A percentile compares a stretch with the other conserved stretches of the same genome.
Evolutionary conservation across 1,140 invertebrate species (phyloP).

Genomic region (Cydia splendana): DNA sequence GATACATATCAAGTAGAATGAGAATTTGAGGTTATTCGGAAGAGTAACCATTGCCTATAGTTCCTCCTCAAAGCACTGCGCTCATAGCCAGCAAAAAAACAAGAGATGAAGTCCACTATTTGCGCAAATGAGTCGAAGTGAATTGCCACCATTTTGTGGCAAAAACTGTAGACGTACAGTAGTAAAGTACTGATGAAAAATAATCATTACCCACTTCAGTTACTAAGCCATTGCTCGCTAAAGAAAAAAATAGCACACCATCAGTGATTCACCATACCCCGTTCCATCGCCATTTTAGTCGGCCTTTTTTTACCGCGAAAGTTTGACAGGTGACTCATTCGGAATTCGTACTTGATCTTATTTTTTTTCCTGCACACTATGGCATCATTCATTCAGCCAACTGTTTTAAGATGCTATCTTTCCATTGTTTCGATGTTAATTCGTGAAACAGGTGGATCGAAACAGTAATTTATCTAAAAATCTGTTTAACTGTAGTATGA

Average conservation of each 20-base stretch:
- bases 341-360: constrained; percentile 51
- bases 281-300: constrained; percentile 44
- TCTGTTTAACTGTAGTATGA: constrained; percentile 21
- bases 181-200: not conserved
- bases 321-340: constrained; percentile 67
- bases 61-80: no score
- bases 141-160: not conserved
- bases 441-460: constrained; percentile 9
- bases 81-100: no score
- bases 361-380: constrained; percentile 35
- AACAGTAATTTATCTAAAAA: constrained; percentile 20
- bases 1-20: no score
- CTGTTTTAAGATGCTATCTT: constrained; percentile 12
- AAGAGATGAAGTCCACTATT: no score
- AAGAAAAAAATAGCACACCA: not conserved
- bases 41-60: no score
- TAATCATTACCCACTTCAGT: constrained; percentile 23
- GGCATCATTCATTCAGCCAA: constrained; percentile 23
- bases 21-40: no score
- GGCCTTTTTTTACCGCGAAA: constrained; percentile 59
- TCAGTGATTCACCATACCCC: constrained; percentile 40
- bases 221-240: not conserved
- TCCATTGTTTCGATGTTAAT: constrained; percentile 14
- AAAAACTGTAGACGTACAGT: not conserved
- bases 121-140: no score